phyloP scores from a whole-genome alignment of 2,888 invertebrate genomes.

The Cordilura impudica region DNA sequence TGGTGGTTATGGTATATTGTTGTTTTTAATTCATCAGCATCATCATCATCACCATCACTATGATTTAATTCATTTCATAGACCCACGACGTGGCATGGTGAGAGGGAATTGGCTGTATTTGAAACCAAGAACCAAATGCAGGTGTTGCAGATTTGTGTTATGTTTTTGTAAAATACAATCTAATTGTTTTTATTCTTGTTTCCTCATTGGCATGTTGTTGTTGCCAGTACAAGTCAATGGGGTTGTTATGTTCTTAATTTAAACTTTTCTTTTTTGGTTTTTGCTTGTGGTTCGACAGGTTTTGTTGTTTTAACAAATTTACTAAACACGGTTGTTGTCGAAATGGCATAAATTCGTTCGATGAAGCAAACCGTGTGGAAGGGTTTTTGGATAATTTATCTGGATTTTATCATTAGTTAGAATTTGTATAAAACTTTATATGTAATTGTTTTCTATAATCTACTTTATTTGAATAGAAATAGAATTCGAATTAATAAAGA shows the following conservation, averaged over 20 bases:
- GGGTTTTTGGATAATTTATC: constrained; percentile 7
- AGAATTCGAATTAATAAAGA: neutral
- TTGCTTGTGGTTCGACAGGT: constrained; percentile 65
- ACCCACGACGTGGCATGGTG: too few relatives aligned
- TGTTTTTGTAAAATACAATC: constrained; percentile 29
- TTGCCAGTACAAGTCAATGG: constrained; percentile 19
- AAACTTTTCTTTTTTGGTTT: constrained; percentile 41
- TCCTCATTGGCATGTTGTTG: constrained; percentile 21
- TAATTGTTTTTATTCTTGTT: constrained; percentile 38
- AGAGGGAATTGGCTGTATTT: constrained; percentile 8
- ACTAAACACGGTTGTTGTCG: neutral
- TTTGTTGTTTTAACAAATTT: constrained; percentile 67
- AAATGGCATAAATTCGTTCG: neutral
- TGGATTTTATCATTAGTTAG: constrained; percentile 45
- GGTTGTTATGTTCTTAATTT: constrained; percentile 54
- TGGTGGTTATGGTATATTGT: constrained; percentile 58
- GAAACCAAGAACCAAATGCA: constrained; percentile 49
- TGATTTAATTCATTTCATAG: neutral
- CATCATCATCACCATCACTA: constrained; percentile 8
- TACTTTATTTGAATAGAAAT: neutral
- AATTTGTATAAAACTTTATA: neutral
- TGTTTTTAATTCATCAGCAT: constrained; percentile 30
- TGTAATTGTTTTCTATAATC: constrained; percentile 9
- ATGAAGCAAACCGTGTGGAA: neutral
- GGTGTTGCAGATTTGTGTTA: constrained; percentile 59